phyloP scores from a whole-genome alignment of 2,113 vertebrate genomes.

The Pygoscelis adeliae region DNA sequence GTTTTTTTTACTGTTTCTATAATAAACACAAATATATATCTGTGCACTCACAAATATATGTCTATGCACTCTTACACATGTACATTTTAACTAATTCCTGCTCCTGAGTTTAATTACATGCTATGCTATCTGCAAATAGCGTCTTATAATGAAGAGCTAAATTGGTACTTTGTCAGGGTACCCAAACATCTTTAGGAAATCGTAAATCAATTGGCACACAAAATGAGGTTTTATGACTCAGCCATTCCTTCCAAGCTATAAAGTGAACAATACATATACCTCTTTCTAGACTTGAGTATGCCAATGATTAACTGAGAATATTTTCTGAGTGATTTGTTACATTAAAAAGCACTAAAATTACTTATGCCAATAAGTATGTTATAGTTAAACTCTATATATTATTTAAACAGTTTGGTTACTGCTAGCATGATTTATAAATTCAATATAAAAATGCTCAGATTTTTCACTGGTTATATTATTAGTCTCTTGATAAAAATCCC shows the following conservation, averaged over 20 bases:
- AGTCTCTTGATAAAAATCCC: constrained; percentile 75
- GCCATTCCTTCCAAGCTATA: not conserved
- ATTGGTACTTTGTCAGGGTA: not conserved
- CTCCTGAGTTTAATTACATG: constrained; percentile 13
- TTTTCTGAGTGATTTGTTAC: constrained; percentile 16
- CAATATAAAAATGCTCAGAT: constrained; percentile 63
- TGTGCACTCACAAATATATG: not conserved
- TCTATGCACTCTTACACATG: not conserved
- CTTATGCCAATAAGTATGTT: constrained; percentile 35
- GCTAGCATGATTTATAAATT: constrained; percentile 59
- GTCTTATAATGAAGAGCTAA: not conserved
- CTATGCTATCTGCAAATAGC: not conserved
- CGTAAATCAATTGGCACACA: not conserved
- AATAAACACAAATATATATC: not conserved
- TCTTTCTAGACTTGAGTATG: not conserved
- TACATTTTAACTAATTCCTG: constrained; percentile 23
- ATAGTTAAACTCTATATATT: constrained; percentile 47
- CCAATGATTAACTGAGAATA: constrained; percentile 10
- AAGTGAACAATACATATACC: constrained; percentile 8
- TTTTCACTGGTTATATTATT: constrained; percentile 68
- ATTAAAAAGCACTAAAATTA: constrained; percentile 24
- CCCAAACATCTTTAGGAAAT: not conserved
- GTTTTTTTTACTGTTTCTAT: not conserved
- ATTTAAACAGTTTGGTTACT: constrained; percentile 56
- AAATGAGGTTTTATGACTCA: not conserved